A percentile compares a stretch with the other conserved stretches of the same genome.
Conservation (phyloP, 1,140 invertebrate species). For the Forficula auricularia region DNA sequence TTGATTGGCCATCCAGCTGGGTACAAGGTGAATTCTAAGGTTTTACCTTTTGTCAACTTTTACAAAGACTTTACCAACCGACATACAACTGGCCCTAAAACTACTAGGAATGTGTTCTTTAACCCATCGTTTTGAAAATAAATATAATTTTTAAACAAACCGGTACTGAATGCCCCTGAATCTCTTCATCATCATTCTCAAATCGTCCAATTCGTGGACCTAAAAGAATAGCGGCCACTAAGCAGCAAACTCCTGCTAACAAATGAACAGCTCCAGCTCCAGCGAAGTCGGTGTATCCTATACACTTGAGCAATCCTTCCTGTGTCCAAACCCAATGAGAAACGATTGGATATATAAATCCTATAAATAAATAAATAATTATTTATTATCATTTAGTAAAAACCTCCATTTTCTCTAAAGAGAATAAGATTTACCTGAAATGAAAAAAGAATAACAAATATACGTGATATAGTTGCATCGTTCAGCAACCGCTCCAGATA, state of each 20-base stretch:
- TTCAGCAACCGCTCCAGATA: constrained; percentile 39
- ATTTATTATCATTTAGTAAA: no score
- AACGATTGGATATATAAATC: constrained; percentile 35
- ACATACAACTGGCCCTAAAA: no score
- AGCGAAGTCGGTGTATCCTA: constrained; percentile 25
- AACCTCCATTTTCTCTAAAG: no score
- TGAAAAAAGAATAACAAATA: constrained; percentile 33
- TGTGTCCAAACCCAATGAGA: constrained; percentile 37
- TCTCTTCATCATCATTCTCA: constrained; percentile 10
- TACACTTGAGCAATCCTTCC: constrained; percentile 25
- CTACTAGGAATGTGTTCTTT: no score
- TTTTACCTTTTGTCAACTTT: no score
- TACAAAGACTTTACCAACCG: no score
- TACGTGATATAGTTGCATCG: constrained; percentile 36
- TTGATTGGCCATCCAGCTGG: no score
- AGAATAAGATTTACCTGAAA: constrained; percentile 33
- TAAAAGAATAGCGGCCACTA: constrained; percentile 30
- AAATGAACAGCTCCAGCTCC: constrained; percentile 32
- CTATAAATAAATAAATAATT: no score
- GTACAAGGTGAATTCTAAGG: no score
- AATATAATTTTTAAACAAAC: no score
- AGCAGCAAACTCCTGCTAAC: constrained; percentile 33
- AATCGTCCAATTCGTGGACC: constrained; percentile 31
- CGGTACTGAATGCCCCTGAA: constrained; percentile 33
- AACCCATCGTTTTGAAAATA: no score